Percentiles rank a stretch among this genome's conserved stretches.
phyloP scores from a whole-genome alignment of 2,113 vertebrate genomes.

The Lophura nycthemera region DNA sequence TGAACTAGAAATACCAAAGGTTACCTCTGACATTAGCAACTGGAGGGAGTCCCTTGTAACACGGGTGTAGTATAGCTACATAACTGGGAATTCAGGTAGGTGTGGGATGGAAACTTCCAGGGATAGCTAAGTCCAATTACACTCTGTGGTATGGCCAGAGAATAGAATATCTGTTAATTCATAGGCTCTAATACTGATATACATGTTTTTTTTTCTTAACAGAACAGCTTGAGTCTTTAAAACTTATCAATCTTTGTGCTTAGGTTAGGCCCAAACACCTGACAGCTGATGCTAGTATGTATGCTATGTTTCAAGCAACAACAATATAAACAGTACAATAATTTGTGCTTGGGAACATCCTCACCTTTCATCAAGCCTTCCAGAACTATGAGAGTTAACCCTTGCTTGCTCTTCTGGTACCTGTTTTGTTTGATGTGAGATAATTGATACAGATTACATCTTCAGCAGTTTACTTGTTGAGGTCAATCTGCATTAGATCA shows the following conservation, averaged over 20 bases:
- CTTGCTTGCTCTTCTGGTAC: background rate
- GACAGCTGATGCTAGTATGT: background rate
- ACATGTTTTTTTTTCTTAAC: background rate
- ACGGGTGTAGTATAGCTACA: accelerated
- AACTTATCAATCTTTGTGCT: background rate
- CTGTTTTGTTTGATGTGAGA: background rate
- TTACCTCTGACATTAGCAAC: background rate
- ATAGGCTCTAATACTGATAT: background rate
- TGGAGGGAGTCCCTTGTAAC: background rate
- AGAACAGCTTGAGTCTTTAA: background rate
- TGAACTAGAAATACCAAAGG: background rate
- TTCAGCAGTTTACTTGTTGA: background rate
- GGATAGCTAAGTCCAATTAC: background rate
- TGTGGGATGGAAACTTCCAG: background rate
- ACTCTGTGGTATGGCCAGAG: background rate
- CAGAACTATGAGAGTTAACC: background rate
- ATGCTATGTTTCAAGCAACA: background rate
- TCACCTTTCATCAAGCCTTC: background rate
- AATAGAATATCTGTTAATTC: background rate
- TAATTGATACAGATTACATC: background rate
- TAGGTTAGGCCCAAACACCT: background rate
- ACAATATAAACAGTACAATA: background rate
- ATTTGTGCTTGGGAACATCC: background rate
- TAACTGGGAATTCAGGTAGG: background rate
- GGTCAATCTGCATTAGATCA: background rate